Evolutionary conservation across 2,888 invertebrate species (phyloP).

Genomic region (Acanthosepion lycidas): DNA sequence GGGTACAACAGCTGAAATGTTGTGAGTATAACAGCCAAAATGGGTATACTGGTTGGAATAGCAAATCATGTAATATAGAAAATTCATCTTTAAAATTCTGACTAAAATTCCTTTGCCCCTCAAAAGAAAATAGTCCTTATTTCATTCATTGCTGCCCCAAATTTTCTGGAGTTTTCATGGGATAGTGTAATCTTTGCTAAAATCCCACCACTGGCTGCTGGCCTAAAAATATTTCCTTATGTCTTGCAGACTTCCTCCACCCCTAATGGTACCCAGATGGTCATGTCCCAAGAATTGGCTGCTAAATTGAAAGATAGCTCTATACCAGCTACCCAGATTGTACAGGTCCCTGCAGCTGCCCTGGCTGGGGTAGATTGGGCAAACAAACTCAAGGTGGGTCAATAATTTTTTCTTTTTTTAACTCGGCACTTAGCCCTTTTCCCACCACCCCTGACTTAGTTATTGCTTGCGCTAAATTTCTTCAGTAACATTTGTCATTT

Average conservation of each 20-base stretch:
- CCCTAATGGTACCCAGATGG: slow-evolving; percentile 55
- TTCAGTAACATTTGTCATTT: background rate
- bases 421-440: background rate
- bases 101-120: background rate
- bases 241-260: slow-evolving; percentile 46
- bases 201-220: background rate
- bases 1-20: too few species aligned
- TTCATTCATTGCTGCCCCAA: background rate
- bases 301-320: slow-evolving; percentile 66
- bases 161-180: background rate
- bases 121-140: background rate
- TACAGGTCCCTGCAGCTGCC: slow-evolving; percentile 62
- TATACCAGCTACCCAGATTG: slow-evolving; percentile 58
- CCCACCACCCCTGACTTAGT: too few species aligned
- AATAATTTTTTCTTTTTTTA: background rate
- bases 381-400: slow-evolving; percentile 64
- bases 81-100: background rate
- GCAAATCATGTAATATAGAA: too few species aligned
- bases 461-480: background rate
- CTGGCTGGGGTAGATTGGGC: slow-evolving; percentile 65
- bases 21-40: too few species aligned
- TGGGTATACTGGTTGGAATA: too few species aligned
- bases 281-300: slow-evolving; percentile 63
- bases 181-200: too few species aligned
- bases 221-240: slow-evolving; percentile 6